These are phyloP conservation scores for Apamea crenata DNA, from an alignment of 2,888 invertebrate genomes.

Conservation along the genomic window DNA sequence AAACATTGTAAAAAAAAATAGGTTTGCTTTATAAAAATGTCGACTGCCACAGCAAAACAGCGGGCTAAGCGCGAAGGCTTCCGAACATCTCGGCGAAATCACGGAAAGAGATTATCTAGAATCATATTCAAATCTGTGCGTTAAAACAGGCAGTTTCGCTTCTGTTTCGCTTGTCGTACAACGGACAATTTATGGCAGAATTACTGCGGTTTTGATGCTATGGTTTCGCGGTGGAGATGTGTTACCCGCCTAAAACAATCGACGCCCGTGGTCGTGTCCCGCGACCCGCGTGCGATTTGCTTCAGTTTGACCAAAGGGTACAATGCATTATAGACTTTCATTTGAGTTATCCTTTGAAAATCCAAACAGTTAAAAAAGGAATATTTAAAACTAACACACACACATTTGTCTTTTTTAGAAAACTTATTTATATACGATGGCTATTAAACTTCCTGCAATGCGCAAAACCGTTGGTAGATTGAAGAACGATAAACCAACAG, in stretches of 20 bases:
- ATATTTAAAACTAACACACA: neutral
- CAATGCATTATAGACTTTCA: neutral
- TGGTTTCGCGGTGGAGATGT: too few relatives aligned
- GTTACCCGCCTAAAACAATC: neutral
- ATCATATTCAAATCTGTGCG: too few relatives aligned
- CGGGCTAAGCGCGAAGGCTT: too few relatives aligned
- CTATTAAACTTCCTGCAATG: neutral
- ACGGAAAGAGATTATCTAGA: too few relatives aligned
- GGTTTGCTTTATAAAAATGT: too few relatives aligned
- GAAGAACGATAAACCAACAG: conserved; percentile 20
- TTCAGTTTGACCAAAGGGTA: neutral
- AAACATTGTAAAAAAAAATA: too few relatives aligned
- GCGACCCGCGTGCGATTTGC: neutral
- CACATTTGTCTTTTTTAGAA: neutral
- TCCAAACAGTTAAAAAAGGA: neutral
- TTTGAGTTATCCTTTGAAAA: neutral
- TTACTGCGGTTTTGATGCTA: too few relatives aligned
- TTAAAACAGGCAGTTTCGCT: too few relatives aligned
- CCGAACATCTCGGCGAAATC: too few relatives aligned
- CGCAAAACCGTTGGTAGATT: conserved; percentile 4
- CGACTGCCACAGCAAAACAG: too few relatives aligned
- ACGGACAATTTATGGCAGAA: too few relatives aligned
- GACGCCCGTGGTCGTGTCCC: neutral
- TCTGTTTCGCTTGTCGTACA: too few relatives aligned
- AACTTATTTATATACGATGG: neutral